Conservation (phyloP, 1,140 invertebrate genomes). For the Calosoma granatense region DNA sequence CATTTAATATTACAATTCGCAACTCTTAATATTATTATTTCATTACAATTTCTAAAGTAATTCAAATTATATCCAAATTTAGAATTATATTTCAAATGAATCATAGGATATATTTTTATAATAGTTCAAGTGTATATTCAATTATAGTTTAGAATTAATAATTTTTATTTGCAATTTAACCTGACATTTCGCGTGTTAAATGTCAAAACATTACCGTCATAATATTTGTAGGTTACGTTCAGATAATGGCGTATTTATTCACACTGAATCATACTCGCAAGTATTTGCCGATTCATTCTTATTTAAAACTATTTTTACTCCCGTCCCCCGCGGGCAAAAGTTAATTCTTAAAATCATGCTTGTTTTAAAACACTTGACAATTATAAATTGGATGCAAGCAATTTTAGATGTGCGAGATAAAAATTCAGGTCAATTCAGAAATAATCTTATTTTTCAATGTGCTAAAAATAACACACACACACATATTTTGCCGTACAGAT, state of each 20-base stretch:
- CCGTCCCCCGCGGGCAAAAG: too few species aligned
- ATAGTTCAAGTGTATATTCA: not conserved
- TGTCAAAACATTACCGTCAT: too few species aligned
- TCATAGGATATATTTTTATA: not conserved
- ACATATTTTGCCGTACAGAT: too few species aligned
- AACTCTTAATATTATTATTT: not conserved
- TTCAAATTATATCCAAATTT: not conserved
- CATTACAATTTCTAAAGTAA: not conserved
- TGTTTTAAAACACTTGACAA: too few species aligned
- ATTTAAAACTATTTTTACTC: too few species aligned
- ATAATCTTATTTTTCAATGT: slow-evolving; percentile 1
- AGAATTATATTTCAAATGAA: not conserved
- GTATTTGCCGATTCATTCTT: too few species aligned
- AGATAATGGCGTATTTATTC: too few species aligned
- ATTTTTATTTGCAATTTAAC: too few species aligned
- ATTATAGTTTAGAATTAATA: not conserved
- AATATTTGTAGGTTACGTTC: too few species aligned
- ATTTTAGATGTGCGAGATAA: not conserved
- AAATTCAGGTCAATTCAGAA: slow-evolving; percentile 2
- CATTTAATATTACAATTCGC: slow-evolving; percentile 6
- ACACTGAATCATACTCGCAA: too few species aligned
- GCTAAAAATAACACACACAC: not conserved
- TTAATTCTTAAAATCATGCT: too few species aligned
- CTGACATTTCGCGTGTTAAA: too few species aligned
- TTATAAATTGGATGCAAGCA: not conserved